Evolutionary conservation across 1,140 invertebrate species (phyloP), one percentile per base, ranked within the genome.

Genomic region (Listronotus bonariensis): DNA sequence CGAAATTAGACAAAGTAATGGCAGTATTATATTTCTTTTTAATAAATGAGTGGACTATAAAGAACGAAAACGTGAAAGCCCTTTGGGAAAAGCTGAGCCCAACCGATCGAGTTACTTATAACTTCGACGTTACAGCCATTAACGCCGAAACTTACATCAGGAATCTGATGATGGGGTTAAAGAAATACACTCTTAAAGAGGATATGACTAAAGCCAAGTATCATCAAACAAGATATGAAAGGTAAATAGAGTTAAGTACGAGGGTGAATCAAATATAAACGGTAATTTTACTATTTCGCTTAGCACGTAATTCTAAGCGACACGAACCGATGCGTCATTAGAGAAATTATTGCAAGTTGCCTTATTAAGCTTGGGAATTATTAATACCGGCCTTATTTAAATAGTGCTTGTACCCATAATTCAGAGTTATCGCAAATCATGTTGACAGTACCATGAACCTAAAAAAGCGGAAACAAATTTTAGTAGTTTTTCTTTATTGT

Each of bases 151-250:
- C 14, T 18, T 70, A 70, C 34, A 46, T 67, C 14, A 56, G 34
- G 9, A 70, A 64, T 40, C 45, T 70, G 3, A 53, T 67, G 43
- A 42, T 56, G 3, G 64, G 68, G 7, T 49, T 70, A 34, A 70
- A 70, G 20, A 67, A 67, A 40, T 70, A 66, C 38, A 65, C 61
- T 6, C 52, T 69, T 11, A 69, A 69, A 51, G 68, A 70, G 48
- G 68, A 70, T 55, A 70, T 70, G 60, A 42, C 64, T 7, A 67
- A 67, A 56, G 12, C 43, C 6, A 36, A 67, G 45, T 49, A 55
- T 17, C 68, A 70, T 40, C 60, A 48, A 45, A 31, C 57, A 11
- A 36, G 63, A 67, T 67, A 63, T 46, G 7, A 67, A 45, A 63
- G 68, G 68, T 70, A 52, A 60, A 20, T 40, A 20, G 9, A 54